Conservation (phyloP, 2,113 vertebrate genomes). For the Sigmodon hispidus region DNA sequence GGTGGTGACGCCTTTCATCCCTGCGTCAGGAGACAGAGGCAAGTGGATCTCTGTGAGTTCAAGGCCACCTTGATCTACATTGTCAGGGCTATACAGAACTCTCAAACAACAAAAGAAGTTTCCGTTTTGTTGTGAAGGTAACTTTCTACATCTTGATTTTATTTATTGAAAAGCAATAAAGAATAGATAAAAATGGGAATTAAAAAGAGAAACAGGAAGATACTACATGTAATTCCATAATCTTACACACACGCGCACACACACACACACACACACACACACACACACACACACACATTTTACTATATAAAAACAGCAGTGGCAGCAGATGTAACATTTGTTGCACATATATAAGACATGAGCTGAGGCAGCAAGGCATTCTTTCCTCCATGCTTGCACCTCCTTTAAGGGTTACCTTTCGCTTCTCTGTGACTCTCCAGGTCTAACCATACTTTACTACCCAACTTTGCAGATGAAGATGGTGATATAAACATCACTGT, state of each 20-base stretch:
- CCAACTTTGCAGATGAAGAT: background rate
- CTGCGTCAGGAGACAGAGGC: background rate
- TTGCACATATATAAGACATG: background rate
- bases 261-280: background rate
- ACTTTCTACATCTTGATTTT: background rate
- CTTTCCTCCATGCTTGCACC: background rate
- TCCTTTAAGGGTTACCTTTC: background rate
- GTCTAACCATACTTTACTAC: background rate
- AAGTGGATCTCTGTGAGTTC: background rate
- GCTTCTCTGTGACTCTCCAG: background rate
- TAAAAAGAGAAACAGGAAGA: background rate
- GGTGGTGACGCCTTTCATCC: background rate
- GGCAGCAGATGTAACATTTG: background rate
- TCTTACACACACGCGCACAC: background rate
- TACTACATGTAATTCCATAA: background rate
- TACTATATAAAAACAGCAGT: background rate
- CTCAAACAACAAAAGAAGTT: background rate
- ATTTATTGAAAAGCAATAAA: conserved; percentile 14
- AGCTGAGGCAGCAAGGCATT: background rate
- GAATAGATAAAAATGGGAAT: background rate
- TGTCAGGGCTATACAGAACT: no score
- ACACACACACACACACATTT: background rate
- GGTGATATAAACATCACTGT: background rate
- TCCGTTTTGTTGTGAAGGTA: background rate
- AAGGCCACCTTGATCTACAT: no score